phyloP scores from a whole-genome alignment of 2,888 invertebrate species.

The Capitulum mitella region DNA sequence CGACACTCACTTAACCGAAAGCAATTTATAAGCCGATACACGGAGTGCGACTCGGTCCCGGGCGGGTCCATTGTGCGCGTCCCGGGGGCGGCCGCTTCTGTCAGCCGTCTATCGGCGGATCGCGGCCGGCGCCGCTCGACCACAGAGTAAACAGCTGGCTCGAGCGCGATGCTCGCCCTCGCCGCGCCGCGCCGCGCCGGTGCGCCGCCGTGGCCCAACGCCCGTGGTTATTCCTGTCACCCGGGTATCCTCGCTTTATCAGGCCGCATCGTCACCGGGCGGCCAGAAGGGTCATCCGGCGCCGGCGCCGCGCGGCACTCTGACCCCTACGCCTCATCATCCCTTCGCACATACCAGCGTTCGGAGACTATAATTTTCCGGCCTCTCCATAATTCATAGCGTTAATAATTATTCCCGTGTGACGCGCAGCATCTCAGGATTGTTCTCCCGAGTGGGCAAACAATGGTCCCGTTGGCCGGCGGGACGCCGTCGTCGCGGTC shows the following conservation, averaged over 20 bases:
- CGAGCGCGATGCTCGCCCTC: neutral
- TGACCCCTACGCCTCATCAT: neutral
- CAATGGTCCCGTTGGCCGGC: conserved; percentile 81
- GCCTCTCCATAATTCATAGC: conserved; percentile 18
- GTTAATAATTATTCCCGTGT: conserved; percentile 36
- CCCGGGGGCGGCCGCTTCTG: neutral
- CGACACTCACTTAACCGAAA: conserved; percentile 11
- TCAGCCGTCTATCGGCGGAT: neutral
- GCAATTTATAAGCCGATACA: neutral
- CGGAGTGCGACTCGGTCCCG: neutral
- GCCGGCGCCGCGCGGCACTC: neutral
- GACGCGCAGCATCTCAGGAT: conserved; percentile 76
- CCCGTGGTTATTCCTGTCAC: neutral
- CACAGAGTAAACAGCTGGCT: neutral
- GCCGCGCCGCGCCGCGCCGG: neutral
- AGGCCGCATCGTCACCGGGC: conserved; percentile 40
- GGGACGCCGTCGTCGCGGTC: conserved; percentile 64
- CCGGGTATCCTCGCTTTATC: neutral
- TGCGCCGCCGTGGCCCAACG: neutral
- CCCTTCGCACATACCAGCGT: conserved; percentile 12
- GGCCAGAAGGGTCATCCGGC: neutral
- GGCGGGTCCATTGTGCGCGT: neutral
- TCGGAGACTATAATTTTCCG: conserved; percentile 13
- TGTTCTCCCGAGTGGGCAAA: conserved; percentile 82
- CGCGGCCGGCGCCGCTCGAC: neutral